Evolutionary conservation across 2,888 invertebrate species (phyloP).

Genomic region (Brenthis ino): DNA sequence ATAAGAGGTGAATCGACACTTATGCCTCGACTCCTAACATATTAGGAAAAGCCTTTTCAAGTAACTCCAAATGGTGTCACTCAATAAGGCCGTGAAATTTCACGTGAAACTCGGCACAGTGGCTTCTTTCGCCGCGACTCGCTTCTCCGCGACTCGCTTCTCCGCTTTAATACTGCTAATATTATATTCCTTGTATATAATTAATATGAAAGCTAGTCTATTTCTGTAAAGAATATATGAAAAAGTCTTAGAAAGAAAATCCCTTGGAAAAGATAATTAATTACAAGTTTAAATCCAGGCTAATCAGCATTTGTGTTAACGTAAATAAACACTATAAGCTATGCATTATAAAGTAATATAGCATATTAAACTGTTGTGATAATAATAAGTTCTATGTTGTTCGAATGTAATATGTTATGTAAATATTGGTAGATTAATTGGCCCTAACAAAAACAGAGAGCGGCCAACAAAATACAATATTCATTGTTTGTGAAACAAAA

Average conservation of each 20-base stretch:
- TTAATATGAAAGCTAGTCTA: too few relatives aligned
- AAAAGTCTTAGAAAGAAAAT: too few relatives aligned
- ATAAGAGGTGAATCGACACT: conserved; percentile 3
- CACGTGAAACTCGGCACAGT: neutral
- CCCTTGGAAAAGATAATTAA: too few relatives aligned
- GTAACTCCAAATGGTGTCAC: conserved; percentile 2
- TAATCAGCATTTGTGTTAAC: too few relatives aligned
- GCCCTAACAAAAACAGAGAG: conserved; percentile 7
- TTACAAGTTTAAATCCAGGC: too few relatives aligned
- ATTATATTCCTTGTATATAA: too few relatives aligned
- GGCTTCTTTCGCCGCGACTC: neutral
- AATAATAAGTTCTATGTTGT: neutral
- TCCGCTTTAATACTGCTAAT: neutral
- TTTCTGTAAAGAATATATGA: too few relatives aligned
- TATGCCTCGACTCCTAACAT: conserved; percentile 14
- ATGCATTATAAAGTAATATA: too few relatives aligned
- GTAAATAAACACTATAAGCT: too few relatives aligned
- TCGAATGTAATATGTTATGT: neutral
- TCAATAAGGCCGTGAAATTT: neutral
- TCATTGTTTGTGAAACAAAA: conserved; percentile 20
- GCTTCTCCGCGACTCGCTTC: too few relatives aligned
- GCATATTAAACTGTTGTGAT: too few relatives aligned
- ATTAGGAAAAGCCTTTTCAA: conserved; percentile 18
- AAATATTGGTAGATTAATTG: conserved; percentile 12
- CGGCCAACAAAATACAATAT: conserved; percentile 13